Conservation (phyloP, 2,888 invertebrate genomes). For the Ptychoptera albimana region DNA sequence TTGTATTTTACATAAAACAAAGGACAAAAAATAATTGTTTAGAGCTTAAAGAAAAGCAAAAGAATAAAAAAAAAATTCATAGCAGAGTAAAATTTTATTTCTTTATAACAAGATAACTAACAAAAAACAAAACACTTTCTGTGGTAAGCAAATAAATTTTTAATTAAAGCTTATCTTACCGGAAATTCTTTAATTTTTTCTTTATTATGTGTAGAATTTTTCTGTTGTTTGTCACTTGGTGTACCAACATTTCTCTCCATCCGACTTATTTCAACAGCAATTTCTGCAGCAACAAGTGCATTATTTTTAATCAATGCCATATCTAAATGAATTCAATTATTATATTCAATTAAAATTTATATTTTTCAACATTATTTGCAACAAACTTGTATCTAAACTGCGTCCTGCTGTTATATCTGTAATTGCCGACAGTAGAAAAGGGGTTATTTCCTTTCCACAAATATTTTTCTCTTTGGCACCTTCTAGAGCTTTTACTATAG, state of each 20-base stretch:
- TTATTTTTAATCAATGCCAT: conserved; percentile 88
- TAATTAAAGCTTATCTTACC: neutral
- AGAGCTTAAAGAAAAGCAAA: too few species aligned
- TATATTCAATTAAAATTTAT: conserved; percentile 26
- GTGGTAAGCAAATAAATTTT: conserved; percentile 45
- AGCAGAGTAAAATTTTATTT: too few species aligned
- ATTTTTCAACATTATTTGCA: neutral
- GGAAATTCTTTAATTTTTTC: too few species aligned
- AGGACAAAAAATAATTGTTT: too few species aligned
- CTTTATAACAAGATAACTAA: too few species aligned
- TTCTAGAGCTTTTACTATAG: conserved; percentile 51
- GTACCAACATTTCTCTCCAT: neutral
- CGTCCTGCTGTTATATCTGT: conserved; percentile 63
- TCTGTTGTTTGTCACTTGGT: neutral
- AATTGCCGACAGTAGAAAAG: conserved; percentile 69
- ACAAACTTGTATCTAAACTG: conserved; percentile 68
- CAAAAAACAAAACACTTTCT: too few species aligned
- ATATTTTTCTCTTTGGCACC: conserved; percentile 44
- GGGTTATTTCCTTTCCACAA: conserved; percentile 79
- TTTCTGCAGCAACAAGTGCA: conserved; percentile 64
- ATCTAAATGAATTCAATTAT: conserved; percentile 35
- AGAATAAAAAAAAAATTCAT: too few species aligned
- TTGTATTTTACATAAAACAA: too few species aligned
- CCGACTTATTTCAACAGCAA: conserved; percentile 44
- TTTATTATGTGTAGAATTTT: too few species aligned